Evolutionary conservation across 2,797 vertebrate genomes (phyloP).

Genomic region (Staurois parvus): DNA sequence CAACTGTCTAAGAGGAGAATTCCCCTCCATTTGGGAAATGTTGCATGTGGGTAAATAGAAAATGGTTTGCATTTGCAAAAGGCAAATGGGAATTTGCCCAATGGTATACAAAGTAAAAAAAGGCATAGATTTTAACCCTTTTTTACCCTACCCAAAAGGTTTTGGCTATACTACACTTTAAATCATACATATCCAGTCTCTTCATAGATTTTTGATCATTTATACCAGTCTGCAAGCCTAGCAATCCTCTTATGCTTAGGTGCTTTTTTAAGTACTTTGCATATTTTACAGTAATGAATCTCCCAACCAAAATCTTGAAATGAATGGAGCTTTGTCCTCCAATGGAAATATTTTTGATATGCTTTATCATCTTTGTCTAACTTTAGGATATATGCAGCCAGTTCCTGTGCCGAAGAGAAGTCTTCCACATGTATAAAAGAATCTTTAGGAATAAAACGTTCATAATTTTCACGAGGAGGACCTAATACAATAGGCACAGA

Average conservation of each 20-base stretch:
- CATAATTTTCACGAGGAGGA: constrained; percentile 70
- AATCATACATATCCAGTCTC: too few species aligned
- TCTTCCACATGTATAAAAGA: constrained; percentile 83
- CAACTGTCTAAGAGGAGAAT: too few species aligned
- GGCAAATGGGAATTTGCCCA: too few species aligned
- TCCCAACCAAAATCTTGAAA: background rate
- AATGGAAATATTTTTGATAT: constrained; percentile 75
- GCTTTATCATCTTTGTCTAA: constrained; percentile 67
- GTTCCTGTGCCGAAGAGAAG: constrained; percentile 70
- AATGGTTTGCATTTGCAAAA: too few species aligned
- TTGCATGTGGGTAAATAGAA: too few species aligned
- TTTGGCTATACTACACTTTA: too few species aligned
- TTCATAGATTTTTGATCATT: background rate
- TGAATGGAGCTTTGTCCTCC: constrained; percentile 62
- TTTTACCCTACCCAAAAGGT: too few species aligned
- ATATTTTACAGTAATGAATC: background rate
- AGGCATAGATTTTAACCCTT: too few species aligned
- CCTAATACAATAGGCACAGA: constrained; percentile 81
- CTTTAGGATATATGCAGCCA: constrained; percentile 69
- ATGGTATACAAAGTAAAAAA: too few species aligned
- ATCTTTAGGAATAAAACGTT: constrained; percentile 71
- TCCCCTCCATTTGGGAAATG: too few species aligned
- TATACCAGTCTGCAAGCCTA: background rate
- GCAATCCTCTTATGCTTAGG: background rate
- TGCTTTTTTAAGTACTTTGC: background rate